These are phyloP conservation scores for Sebastes taczanowskii DNA, from an alignment of 2,797 vertebrate species.

Conservation along the genomic window DNA sequence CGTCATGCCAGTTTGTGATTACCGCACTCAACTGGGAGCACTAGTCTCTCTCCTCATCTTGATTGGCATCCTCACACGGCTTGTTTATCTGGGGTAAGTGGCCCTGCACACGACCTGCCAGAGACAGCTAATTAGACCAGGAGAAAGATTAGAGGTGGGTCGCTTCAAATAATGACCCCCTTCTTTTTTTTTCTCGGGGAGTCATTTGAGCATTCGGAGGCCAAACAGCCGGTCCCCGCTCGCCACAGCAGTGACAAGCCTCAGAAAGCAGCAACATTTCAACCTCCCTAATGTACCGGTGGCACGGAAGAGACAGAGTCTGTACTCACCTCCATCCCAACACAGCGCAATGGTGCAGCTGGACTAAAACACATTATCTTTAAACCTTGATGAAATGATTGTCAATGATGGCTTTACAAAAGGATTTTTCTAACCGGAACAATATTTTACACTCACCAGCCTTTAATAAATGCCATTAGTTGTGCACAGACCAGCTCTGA, in stretches of 20 bases:
- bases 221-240: conserved; percentile 27
- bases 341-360: background rate
- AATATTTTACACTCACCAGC: background rate
- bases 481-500: background rate
- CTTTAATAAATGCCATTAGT: background rate
- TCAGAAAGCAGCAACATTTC: conserved; percentile 45
- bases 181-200: conserved; percentile 3
- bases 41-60: conserved; percentile 53
- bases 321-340: background rate
- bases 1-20: conserved; percentile 61
- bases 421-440: background rate
- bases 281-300: conserved; percentile 36
- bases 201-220: conserved; percentile 37
- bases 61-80: conserved; percentile 68
- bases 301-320: background rate
- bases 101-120: conserved; percentile 57
- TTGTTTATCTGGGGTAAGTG: conserved; percentile 70
- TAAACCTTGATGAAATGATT: background rate
- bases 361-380: background rate
- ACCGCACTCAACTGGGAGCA: conserved; percentile 55
- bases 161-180: conserved; percentile 40
- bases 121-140: conserved; percentile 58
- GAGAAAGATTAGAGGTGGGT: conserved; percentile 44
- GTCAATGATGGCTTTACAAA: background rate
- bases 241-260: conserved; percentile 52